Base-by-base conservation (phyloP, 2,888 invertebrate genomes). In the Eurytoma californica region DNA sequence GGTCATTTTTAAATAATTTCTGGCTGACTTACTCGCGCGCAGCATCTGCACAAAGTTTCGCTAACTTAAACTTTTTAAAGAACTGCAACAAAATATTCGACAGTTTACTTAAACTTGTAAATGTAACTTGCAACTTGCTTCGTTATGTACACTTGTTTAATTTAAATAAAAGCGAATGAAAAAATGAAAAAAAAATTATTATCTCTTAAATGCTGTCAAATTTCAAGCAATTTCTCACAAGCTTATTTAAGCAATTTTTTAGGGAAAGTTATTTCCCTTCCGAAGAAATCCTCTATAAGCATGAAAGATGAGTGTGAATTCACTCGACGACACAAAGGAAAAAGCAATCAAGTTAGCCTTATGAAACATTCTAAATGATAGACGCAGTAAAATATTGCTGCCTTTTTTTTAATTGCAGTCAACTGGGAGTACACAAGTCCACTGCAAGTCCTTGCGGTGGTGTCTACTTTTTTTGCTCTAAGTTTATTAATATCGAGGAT, bases 261-360 rank as follows among this genome's bases (percentile, higher is more conserved):
- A 60, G 16, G 30, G 57, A 72, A 30, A 63, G 72, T 39, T 51
- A 74, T 66, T 73, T 65, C 18, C 53, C 30, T 47, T 49, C 58
- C 7, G 9, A n/a, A 16, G n/a, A 66, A 75, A 39, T 60, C 53
- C 49, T 18, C 51, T 28, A 12, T 67, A 68, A 75, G 68, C 47
- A 75, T 75, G 75, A 75, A 75, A 68, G 68, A 75, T 65, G 67
- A 75, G 20, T 51, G 39, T 14, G 28, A 75, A 67, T 60, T 75
- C 67, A 67, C 58, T 68, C 51, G 57, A 20, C 28, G 67, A 20
- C 55, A 55, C 20, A 66, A 53, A 74, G 65, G 47, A 57, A 65
- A 57, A 65, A 20, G 65, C 47, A 76, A 76, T 76, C 69, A 57
- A 76, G 76, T 69, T 55, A 69, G 55, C 14, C 63, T 61, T 30